Conservation (phyloP, 2,113 vertebrate species). For the Oncorhynchus gorbuscha region DNA sequence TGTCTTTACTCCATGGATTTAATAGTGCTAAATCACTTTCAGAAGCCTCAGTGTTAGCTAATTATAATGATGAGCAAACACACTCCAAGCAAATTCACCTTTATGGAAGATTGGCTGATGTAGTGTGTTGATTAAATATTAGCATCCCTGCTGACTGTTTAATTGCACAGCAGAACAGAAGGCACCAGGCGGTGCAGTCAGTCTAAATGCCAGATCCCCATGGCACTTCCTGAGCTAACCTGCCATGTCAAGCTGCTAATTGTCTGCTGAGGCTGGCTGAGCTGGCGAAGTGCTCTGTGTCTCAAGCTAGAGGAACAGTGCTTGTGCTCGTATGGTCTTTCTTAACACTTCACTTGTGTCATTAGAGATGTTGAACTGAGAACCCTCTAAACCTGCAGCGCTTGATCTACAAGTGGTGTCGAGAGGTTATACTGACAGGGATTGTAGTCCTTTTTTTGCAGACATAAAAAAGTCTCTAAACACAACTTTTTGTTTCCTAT, state of each 20-base stretch:
- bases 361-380: not conserved
- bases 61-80: constrained; percentile 6
- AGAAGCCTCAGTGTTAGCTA: not conserved
- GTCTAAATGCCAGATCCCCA: constrained; percentile 67
- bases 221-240: constrained; percentile 51
- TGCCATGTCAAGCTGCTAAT: constrained; percentile 62
- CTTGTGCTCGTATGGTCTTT: constrained; percentile 33
- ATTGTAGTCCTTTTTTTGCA: not conserved
- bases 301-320: constrained; percentile 45
- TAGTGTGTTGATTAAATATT: constrained; percentile 63
- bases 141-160: constrained; percentile 62
- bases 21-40: not conserved
- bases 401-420: not conserved
- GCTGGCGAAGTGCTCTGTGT: constrained; percentile 26
- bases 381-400: not conserved
- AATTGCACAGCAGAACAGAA: constrained; percentile 63
- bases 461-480: too few relatives aligned
- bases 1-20: too few relatives aligned
- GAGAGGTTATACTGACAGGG: not conserved
- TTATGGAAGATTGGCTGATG: constrained; percentile 49
- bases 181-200: constrained; percentile 51
- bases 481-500: too few relatives aligned
- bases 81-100: constrained; percentile 20
- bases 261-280: constrained; percentile 56
- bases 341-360: not conserved